A percentile compares a stretch with the other conserved stretches of the same genome.
Conservation (phyloP, 1,140 invertebrate species). For the Calycopis cecrops region DNA sequence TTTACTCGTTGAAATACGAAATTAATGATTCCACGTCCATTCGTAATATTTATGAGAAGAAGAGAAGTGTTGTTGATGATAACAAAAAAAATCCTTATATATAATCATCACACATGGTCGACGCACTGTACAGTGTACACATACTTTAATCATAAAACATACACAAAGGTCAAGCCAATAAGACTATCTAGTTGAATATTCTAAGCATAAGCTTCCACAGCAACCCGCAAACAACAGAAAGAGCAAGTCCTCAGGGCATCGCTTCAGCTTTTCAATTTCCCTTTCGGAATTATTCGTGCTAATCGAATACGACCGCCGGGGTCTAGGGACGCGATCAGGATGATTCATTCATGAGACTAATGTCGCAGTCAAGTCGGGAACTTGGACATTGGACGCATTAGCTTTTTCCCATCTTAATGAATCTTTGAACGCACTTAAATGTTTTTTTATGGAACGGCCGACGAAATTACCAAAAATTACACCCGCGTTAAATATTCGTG, state of each 20-base stretch:
- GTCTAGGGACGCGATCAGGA: constrained; percentile 51
- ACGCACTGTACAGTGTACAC: no score
- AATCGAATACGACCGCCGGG: constrained; percentile 67
- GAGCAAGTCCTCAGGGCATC: constrained; percentile 70
- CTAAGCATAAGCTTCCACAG: constrained; percentile 37
- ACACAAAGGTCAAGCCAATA: constrained; percentile 32
- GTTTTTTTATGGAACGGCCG: constrained; percentile 1
- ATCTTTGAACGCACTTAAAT: constrained; percentile 9
- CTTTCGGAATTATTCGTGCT: constrained; percentile 72
- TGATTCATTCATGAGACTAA: constrained; percentile 71
- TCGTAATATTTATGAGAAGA: no score
- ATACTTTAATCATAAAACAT: neutral
- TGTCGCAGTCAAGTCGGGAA: constrained; percentile 40
- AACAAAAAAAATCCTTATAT: no score
- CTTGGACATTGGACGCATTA: constrained; percentile 24
- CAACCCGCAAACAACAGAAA: constrained; percentile 68
- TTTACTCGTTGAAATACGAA: no score
- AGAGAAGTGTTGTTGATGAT: no score
- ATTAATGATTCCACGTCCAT: no score
- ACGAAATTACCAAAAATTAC: neutral
- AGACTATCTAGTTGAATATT: constrained; percentile 58
- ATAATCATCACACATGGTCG: no score
- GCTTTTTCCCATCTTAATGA: constrained; percentile 19
- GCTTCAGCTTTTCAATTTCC: constrained; percentile 73
- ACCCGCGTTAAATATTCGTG: neutral